Percentiles rank a stretch among this genome's conserved stretches.
These are phyloP conservation scores for Drosophila willistoni DNA, from an alignment of 1,140 invertebrate species.

Conservation along the genomic window DNA sequence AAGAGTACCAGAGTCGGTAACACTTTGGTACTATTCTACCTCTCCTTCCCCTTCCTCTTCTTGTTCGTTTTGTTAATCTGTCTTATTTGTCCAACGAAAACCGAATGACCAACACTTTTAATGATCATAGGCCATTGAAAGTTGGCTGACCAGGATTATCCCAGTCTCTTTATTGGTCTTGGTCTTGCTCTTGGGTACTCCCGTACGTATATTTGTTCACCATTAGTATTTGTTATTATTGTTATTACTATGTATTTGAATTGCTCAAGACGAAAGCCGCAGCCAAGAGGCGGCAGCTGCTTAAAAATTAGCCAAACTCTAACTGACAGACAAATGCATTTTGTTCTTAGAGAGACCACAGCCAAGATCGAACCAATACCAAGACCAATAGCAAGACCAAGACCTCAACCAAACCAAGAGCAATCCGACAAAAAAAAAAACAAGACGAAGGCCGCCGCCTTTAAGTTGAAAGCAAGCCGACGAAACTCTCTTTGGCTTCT, in stretches of 20 bases:
- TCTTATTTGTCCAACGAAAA: slow-evolving; percentile 35
- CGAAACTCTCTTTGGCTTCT: slow-evolving; percentile 21
- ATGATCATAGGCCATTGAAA: slow-evolving; percentile 44
- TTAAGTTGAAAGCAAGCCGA: slow-evolving; percentile 54
- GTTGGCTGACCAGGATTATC: slow-evolving; percentile 41
- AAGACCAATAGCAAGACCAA: background rate
- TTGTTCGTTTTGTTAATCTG: background rate
- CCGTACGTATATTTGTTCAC: slow-evolving; percentile 69
- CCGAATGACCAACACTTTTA: slow-evolving; percentile 73
- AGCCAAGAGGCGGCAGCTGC: slow-evolving; percentile 60
- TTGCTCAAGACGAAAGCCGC: slow-evolving; percentile 72
- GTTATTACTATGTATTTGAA: slow-evolving; percentile 82
- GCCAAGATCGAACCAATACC: background rate
- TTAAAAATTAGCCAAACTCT: slow-evolving; percentile 81
- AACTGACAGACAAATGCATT: slow-evolving; percentile 79
- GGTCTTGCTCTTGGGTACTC: slow-evolving; percentile 9
- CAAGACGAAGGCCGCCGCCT: slow-evolving; percentile 15
- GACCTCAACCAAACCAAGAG: background rate
- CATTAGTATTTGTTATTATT: slow-evolving; percentile 83
- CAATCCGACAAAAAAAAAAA: slow-evolving; percentile 1
- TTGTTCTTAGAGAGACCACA: slow-evolving; percentile 56
- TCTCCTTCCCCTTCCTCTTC: background rate
- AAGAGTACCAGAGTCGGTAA: slow-evolving; percentile 26
- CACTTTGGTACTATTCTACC: background rate
- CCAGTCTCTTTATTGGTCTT: slow-evolving; percentile 5